Evolutionary conservation across 2,797 vertebrate species (phyloP), one percentile per base, ranked within the genome.

Genomic region (Eurystomus glaucurus): DNA sequence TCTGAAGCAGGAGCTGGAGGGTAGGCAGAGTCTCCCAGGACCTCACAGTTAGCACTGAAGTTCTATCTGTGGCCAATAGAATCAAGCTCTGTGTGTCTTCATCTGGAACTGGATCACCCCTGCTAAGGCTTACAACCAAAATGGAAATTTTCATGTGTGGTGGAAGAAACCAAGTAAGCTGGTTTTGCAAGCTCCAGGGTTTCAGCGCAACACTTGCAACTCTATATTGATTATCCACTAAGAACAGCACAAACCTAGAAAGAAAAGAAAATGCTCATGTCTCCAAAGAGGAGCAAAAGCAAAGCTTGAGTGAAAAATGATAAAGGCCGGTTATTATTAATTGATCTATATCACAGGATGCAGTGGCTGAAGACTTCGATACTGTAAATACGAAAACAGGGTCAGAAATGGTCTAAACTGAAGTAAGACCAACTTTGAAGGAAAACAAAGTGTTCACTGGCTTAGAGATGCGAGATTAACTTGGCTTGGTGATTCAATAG

Each of bases 371-470:
- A 86, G 60, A 37, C 28, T 88, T 62, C 66, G 29, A 62, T 74
- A 66, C 19, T 74, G 58, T 85, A 91, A 95, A 72, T 66, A 87
- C 50, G 57, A 93, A 85, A 82, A 37, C 11, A 61, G 50, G 33
- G 20, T 60, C 62, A 85, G 35, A 82, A 92, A 85, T 60, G 20
- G 22, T 48, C 75, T 77, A 74, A 91, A 62, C 22, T 66, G 50
- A 95, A 97, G 35, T 52, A 89, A 88, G 71, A 87, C 20, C 5
- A 58, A 62, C 19, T 61, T 69, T 64, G 75, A 93, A 88, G 51
- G 57, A 93, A 94, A 92, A 35, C 48, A 81, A 77, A 95, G 22
- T 22, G 26, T 72, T 92, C 62, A 31, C 50, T 93, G 43, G 33
- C 66, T 90, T 62, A 43, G 62, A 92, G 37, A 33, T 39, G 35